These are phyloP conservation scores for Stegophylla sp. DNA, from an alignment of 2,888 invertebrate species.

Conservation along the genomic window DNA sequence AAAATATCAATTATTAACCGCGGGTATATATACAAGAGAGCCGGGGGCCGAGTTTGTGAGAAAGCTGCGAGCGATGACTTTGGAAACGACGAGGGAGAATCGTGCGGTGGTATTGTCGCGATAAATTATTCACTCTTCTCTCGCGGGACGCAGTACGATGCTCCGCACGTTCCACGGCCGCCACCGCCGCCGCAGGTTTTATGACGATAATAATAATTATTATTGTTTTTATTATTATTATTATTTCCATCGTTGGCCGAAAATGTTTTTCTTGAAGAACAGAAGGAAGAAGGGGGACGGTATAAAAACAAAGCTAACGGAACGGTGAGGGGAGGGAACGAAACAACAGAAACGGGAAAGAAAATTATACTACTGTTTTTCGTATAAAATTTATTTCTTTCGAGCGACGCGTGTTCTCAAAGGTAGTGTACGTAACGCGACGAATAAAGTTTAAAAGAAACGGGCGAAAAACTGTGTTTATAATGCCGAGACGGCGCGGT, in stretches of 20 bases:
- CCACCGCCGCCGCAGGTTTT: not conserved
- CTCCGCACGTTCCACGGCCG: not conserved
- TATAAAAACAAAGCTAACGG: constrained; percentile 15
- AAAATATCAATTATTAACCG: constrained; percentile 56
- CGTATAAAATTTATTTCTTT: not conserved
- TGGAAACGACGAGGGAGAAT: not conserved
- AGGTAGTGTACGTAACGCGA: no score
- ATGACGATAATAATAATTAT: no score
- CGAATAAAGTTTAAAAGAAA: no score
- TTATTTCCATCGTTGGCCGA: constrained; percentile 32
- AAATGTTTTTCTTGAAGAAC: not conserved
- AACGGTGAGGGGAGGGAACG: not conserved
- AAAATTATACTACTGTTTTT: no score
- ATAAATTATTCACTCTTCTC: constrained; percentile 53
- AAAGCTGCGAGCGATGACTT: not conserved
- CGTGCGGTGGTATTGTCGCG: not conserved
- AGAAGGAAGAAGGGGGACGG: not conserved
- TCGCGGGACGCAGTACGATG: not conserved
- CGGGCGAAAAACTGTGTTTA: no score
- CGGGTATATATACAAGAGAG: no score
- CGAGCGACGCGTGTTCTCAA: not conserved
- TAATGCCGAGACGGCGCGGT: no score
- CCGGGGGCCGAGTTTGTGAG: no score
- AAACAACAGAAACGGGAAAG: not conserved
- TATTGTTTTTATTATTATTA: constrained; percentile 24